Conservation (phyloP, 2,113 vertebrate genomes). For the Puffinus mauretanicus region DNA sequence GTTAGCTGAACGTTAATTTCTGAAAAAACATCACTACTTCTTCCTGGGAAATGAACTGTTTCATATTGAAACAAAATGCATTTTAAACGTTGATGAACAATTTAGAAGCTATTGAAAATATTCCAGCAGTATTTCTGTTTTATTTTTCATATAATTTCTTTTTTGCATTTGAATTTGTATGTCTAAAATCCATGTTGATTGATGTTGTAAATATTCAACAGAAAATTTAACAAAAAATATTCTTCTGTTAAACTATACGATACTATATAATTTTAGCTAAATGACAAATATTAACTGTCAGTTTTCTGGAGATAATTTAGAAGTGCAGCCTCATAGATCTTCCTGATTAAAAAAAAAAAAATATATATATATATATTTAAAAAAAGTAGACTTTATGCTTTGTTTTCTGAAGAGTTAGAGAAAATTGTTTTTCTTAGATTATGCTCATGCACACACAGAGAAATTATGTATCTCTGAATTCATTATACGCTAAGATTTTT, state of each 20-base stretch:
- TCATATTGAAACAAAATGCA: slow-evolving; percentile 61
- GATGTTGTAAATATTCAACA: slow-evolving; percentile 61
- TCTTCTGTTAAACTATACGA: not conserved
- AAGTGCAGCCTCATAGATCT: not conserved
- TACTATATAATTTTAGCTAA: slow-evolving; percentile 29
- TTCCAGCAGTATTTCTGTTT: slow-evolving; percentile 7
- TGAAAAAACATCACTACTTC: slow-evolving; percentile 20
- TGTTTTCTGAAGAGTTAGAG: not conserved
- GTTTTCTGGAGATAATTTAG: not conserved
- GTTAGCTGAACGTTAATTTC: slow-evolving; percentile 55
- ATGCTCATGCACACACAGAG: not conserved
- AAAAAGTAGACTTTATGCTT: not conserved
- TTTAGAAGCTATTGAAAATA: slow-evolving; percentile 68
- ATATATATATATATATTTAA: not conserved
- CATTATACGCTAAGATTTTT: not conserved
- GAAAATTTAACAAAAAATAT: slow-evolving; percentile 42
- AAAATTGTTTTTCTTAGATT: not conserved
- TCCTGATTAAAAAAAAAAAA: not conserved
- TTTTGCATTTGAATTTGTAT: slow-evolving; percentile 61
- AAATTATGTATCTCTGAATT: not conserved
- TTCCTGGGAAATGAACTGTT: slow-evolving; percentile 39
- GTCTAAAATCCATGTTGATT: slow-evolving; percentile 58
- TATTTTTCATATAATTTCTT: slow-evolving; percentile 45
- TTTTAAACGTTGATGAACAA: slow-evolving; percentile 62
- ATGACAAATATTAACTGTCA: slow-evolving; percentile 11